Evolutionary conservation across 2,797 vertebrate genomes (phyloP).

Genomic region (Cynopterus sphinx): DNA sequence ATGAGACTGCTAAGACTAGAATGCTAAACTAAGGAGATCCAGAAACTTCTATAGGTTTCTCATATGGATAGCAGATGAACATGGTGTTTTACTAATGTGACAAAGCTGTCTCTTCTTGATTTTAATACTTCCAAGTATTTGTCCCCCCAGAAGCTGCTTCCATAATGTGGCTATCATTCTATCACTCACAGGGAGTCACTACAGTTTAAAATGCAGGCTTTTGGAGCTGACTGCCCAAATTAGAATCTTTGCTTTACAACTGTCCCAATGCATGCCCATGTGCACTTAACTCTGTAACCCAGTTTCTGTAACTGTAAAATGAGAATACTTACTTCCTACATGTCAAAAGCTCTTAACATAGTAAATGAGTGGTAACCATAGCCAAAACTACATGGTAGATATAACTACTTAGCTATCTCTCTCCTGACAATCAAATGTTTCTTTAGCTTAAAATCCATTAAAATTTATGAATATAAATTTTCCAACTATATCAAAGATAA

Average conservation of each 20-base stretch:
- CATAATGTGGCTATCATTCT: neutral
- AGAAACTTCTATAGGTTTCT: neutral
- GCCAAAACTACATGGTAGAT: neutral
- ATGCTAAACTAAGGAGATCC: neutral
- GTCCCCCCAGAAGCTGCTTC: neutral
- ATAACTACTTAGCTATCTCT: neutral
- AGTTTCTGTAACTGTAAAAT: neutral
- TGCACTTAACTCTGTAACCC: neutral
- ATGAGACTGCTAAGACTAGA: neutral
- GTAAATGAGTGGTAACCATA: neutral
- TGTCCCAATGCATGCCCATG: neutral
- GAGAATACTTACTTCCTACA: slow-evolving; percentile 27
- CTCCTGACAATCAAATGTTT: slow-evolving; percentile 41
- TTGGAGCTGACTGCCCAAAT: neutral
- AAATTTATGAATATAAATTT: slow-evolving; percentile 37
- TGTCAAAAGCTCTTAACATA: neutral
- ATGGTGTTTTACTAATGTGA: neutral
- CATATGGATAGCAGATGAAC: neutral
- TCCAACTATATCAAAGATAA: slow-evolving; percentile 41
- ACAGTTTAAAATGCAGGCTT: neutral
- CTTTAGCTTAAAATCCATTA: slow-evolving; percentile 4
- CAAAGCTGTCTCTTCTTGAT: neutral
- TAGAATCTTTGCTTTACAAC: neutral
- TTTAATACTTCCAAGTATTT: slow-evolving; percentile 28
- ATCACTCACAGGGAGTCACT: neutral